Base-by-base conservation (phyloP, 2,113 vertebrate species). In the Manacus vitellinus region DNA sequence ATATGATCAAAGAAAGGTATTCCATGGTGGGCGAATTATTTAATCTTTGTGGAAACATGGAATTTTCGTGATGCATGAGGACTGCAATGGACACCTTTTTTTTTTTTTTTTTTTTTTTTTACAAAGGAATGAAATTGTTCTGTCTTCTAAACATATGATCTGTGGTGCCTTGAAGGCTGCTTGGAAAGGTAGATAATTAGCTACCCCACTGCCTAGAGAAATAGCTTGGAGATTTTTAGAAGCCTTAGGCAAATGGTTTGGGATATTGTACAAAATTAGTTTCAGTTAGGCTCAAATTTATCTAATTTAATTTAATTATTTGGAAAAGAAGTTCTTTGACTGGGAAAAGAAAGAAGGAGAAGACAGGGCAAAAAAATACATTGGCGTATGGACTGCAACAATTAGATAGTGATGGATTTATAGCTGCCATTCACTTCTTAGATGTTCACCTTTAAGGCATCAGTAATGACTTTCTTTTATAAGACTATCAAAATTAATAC, bases 281-380 rank as follows among this genome's bases (percentile, higher is more conserved):
- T 98, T 97, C 92, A 88, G 95, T 97, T 98, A 97, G 95, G 89
- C 93, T 98, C 90, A 97, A 97, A 98, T 98, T 97, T 97, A 97
- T 96, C 96, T 97, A 97, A 98, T 97, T 98, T 97, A 97, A 98
- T 97, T 98, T 97, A 98, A 97, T 98, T 98, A 97, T 97, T 96
- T 91, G 89, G 92, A 91, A 97, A 97, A 97, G 81, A 85, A 97
- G 96, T 98, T 96, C 82, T 94, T 96, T 92, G 93, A 93, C 87
- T 92, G 91, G 67, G 70, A 81, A 89, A 94, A 94, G 89, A 95
- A 91, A 70, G 92, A 95, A 94, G 47, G n/a, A 91, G 68, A 89
- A 89, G 80, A 63, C 9, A 35, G 59, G 49, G 51, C 17, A 54
- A 86, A 76, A 78, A 94, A 95, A 79, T 79, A 43, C 39, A 37